These are phyloP conservation scores for Camptogramma bilineatum DNA, from an alignment of 2,888 invertebrate genomes.

Conservation along the genomic window DNA sequence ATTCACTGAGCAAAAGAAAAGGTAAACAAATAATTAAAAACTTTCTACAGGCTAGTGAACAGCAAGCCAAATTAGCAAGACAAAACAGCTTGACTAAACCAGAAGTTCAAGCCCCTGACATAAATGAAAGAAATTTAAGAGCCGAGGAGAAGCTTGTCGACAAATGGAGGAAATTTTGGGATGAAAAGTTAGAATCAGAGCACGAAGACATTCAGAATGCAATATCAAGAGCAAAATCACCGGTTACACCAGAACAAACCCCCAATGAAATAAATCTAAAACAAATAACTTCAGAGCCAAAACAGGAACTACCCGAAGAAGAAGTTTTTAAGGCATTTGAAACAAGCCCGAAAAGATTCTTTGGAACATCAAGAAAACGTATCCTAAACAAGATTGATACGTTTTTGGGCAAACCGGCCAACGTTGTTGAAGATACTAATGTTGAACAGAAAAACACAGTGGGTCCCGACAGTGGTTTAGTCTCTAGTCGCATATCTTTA, in stretches of 20 bases:
- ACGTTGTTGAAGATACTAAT: constrained; percentile 53
- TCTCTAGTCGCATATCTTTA: constrained; percentile 79
- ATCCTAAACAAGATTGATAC: constrained; percentile 79
- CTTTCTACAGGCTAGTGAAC: constrained; percentile 59
- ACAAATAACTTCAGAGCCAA: constrained; percentile 44
- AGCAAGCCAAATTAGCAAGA: constrained; percentile 43
- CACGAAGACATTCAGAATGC: constrained; percentile 44
- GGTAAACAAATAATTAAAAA: constrained; percentile 76
- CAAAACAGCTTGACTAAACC: constrained; percentile 36
- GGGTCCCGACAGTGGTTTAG: constrained; percentile 73
- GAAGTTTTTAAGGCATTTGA: constrained; percentile 81
- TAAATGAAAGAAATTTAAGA: constrained; percentile 38
- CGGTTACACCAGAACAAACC: constrained; percentile 34
- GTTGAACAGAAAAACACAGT: constrained; percentile 50
- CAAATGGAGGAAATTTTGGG: constrained; percentile 79
- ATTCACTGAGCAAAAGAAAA: constrained; percentile 76
- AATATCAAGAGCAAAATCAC: constrained; percentile 44
- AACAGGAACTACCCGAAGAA: constrained; percentile 78
- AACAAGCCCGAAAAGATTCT: constrained; percentile 81
- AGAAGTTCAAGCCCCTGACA: constrained; percentile 40
- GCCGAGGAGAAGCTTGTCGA: constrained; percentile 64
- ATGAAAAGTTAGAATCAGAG: constrained; percentile 68
- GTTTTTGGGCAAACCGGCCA: constrained; percentile 69
- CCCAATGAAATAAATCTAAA: constrained; percentile 12
- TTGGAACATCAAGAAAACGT: constrained; percentile 78